phyloP scores from a whole-genome alignment of 1,140 invertebrate species.

The Penaeus japonicus region DNA sequence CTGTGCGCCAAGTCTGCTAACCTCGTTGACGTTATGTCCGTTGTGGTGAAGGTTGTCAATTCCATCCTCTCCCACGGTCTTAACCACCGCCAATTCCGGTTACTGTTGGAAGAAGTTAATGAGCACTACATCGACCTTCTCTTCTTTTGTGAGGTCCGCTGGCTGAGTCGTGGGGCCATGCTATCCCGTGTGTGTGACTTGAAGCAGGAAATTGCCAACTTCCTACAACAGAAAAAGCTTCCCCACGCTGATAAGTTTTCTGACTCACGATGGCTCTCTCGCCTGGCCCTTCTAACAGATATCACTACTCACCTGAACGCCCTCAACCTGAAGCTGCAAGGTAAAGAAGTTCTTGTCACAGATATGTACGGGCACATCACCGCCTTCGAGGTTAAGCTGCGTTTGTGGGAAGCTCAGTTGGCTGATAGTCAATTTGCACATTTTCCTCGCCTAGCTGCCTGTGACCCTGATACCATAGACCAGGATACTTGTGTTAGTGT shows the following conservation, averaged over 20 bases:
- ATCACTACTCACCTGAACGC: slow-evolving; percentile 29
- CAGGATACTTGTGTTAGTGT: not conserved
- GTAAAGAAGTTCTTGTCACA: slow-evolving; percentile 16
- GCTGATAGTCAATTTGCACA: not conserved
- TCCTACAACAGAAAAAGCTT: not conserved
- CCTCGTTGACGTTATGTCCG: not conserved
- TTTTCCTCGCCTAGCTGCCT: not conserved
- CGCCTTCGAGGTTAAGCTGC: slow-evolving; percentile 10
- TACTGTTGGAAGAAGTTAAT: slow-evolving; percentile 11
- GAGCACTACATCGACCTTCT: slow-evolving; percentile 32
- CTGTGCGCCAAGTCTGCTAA: slow-evolving; percentile 29
- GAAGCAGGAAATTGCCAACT: not conserved
- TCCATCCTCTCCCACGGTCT: slow-evolving; percentile 25
- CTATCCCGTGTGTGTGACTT: not conserved
- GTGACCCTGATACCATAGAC: not conserved
- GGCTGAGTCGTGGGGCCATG: slow-evolving; percentile 25
- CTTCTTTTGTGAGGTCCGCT: slow-evolving; percentile 33
- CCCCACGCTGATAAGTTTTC: slow-evolving; percentile 16
- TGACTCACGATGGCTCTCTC: not conserved
- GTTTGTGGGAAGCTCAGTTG: slow-evolving; percentile 11
- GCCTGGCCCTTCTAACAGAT: not conserved
- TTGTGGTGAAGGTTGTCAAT: slow-evolving; percentile 14
- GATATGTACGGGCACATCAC: slow-evolving; percentile 7
- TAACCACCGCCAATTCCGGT: slow-evolving; percentile 30
- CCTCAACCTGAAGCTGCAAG: slow-evolving; percentile 40